These are phyloP conservation scores for Margaritifera margaritifera DNA, from an alignment of 2,888 invertebrate species.

Conservation along the genomic window DNA sequence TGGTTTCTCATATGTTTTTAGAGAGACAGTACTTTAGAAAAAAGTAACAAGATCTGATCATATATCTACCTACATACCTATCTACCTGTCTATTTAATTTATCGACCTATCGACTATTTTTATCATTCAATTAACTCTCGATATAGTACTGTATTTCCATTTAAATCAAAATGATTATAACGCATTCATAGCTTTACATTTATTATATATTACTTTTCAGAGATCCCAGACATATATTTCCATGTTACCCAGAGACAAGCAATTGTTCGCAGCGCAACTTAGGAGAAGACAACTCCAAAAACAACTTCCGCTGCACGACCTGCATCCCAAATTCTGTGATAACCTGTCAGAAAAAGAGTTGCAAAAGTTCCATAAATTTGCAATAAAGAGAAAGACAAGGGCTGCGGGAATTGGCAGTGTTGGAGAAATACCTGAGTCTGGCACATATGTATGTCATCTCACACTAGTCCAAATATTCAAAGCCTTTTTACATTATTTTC, in stretches of 20 bases:
- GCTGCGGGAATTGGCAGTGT: slow-evolving; percentile 60
- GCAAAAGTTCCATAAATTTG: slow-evolving; percentile 60
- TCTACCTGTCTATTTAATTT: no score
- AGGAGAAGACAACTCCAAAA: slow-evolving; percentile 58
- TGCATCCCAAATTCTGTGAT: slow-evolving; percentile 59
- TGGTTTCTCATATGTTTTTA: no score
- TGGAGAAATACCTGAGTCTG: slow-evolving; percentile 48
- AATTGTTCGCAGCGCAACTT: slow-evolving; percentile 60
- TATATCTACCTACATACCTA: no score
- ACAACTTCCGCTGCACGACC: slow-evolving; percentile 62
- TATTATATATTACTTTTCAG: slow-evolving; percentile 29
- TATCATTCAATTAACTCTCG: no score
- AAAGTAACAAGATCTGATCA: no score
- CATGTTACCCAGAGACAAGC: slow-evolving; percentile 63
- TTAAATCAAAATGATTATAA: no score
- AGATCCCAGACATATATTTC: slow-evolving; percentile 62
- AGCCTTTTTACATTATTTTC: no score
- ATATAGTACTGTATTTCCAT: no score
- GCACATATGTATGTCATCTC: slow-evolving; percentile 33
- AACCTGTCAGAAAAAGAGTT: slow-evolving; percentile 55
- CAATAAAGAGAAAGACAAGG: slow-evolving; percentile 52
- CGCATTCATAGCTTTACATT: no score
- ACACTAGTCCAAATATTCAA: not conserved
- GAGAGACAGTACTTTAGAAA: no score
- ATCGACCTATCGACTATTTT: no score